Evolutionary conservation across 2,888 invertebrate genomes (phyloP).

Genomic region (Cheilosia vulpina): DNA sequence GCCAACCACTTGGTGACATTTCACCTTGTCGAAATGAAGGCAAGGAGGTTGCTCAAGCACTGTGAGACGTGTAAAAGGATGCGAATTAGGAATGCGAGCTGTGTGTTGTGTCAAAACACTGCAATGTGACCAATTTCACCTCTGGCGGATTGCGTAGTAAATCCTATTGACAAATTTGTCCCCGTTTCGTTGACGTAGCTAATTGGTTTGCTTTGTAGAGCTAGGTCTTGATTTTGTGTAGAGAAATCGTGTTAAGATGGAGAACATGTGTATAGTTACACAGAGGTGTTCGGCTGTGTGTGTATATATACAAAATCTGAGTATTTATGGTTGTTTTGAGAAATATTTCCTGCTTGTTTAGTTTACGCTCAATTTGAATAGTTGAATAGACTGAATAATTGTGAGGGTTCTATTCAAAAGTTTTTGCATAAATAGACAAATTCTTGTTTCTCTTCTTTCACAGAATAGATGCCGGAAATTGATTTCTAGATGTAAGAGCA

Average conservation of each 20-base stretch:
- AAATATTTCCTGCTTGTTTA: too few relatives aligned
- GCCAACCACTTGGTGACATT: constrained; percentile 59
- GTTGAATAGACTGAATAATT: too few relatives aligned
- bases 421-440: too few relatives aligned
- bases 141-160: constrained; percentile 1
- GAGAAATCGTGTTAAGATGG: constrained; percentile 16
- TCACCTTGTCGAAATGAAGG: constrained; percentile 73
- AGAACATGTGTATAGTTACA: not conserved
- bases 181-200: constrained; percentile 20
- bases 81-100: constrained; percentile 31
- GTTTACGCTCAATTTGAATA: too few relatives aligned
- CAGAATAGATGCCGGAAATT: too few relatives aligned
- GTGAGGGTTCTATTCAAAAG: too few relatives aligned
- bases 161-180: constrained; percentile 62
- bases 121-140: constrained; percentile 56
- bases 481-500: too few relatives aligned
- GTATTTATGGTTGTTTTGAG: too few relatives aligned
- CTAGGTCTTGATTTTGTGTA: not conserved
- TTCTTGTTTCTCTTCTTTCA: too few relatives aligned
- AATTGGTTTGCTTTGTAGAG: constrained; percentile 28
- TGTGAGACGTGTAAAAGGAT: constrained; percentile 64
- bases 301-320: too few relatives aligned
- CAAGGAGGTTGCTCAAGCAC: constrained; percentile 49
- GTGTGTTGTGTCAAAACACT: constrained; percentile 53
- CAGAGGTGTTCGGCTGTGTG: too few relatives aligned